Percentiles rank a stretch among this genome's conserved stretches.
phyloP scores from a whole-genome alignment of 2,888 invertebrate species.

The Sphinx pinastri region DNA sequence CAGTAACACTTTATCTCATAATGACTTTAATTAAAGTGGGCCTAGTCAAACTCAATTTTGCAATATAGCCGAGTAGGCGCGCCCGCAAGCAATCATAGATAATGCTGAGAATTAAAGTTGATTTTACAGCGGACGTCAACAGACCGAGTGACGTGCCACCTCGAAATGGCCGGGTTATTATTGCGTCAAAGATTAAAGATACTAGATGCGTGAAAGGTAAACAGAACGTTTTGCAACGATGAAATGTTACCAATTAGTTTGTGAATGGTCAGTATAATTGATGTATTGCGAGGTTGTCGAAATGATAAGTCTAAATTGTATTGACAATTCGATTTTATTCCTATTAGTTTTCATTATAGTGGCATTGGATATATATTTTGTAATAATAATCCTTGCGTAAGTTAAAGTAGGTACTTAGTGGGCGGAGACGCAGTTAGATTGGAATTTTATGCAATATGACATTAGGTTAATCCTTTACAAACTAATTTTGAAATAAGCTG shows the following conservation, averaged over 20 bases:
- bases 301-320: conserved; percentile 14
- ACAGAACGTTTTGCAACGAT: conserved; percentile 46
- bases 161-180: conserved; percentile 36
- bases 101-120: conserved; percentile 33
- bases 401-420: no score
- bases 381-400: no score
- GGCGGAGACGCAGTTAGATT: no score
- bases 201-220: conserved; percentile 49
- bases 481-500: no score
- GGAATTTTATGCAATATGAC: no score
- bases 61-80: conserved; percentile 38
- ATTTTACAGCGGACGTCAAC: conserved; percentile 26
- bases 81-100: conserved; percentile 31
- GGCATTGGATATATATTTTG: neutral
- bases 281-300: conserved; percentile 44
- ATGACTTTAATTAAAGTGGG: conserved; percentile 40
- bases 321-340: conserved; percentile 18
- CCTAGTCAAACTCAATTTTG: conserved; percentile 35
- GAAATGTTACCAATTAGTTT: conserved; percentile 45
- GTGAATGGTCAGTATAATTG: conserved; percentile 44
- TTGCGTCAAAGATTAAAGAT: conserved; percentile 49
- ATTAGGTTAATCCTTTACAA: no score
- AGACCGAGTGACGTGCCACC: conserved; percentile 30
- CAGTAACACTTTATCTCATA: conserved; percentile 38
- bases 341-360: neutral